Percentiles rank a stretch among this genome's conserved stretches.
Evolutionary conservation across 1,140 invertebrate genomes (phyloP).

Genomic region (Mylabris phalerata): DNA sequence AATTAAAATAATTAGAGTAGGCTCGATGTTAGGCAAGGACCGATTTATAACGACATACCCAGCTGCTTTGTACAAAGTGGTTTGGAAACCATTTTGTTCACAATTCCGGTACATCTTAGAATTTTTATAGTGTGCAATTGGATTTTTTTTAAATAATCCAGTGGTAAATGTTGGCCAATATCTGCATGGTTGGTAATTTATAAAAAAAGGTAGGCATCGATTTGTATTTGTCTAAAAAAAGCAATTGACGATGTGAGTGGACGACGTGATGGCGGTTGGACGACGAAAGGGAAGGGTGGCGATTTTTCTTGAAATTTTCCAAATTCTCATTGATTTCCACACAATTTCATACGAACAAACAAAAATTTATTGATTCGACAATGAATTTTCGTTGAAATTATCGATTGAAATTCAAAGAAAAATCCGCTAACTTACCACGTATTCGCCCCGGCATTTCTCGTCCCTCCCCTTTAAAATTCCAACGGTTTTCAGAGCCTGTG

Average conservation of each 20-base stretch:
- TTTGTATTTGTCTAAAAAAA: not conserved
- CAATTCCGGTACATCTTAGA: conserved; percentile 32
- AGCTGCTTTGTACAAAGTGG: conserved; percentile 31
- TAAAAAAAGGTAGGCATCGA: not conserved
- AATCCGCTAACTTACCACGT: not conserved
- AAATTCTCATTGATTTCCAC: not conserved
- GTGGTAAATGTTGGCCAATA: not conserved
- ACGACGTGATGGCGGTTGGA: conserved; percentile 27
- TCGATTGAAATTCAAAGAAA: too few relatives aligned
- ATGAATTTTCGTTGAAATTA: not conserved
- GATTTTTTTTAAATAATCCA: not conserved
- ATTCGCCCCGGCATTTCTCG: not conserved
- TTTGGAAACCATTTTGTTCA: conserved; percentile 41
- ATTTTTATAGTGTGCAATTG: conserved; percentile 19
- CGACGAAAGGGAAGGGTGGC: conserved; percentile 7
- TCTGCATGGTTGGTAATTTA: not conserved
- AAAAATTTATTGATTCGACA: not conserved
- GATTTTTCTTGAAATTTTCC: not conserved
- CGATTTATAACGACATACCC: conserved; percentile 18
- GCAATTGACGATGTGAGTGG: not conserved
- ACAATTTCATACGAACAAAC: not conserved
- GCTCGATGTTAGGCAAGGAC: conserved; percentile 28
- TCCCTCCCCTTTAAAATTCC: conserved; percentile 16
- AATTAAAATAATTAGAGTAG: conserved; percentile 13
- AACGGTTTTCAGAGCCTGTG: conserved; percentile 18